Evolutionary conservation across 2,797 vertebrate species (phyloP), one percentile per base, ranked within the genome.

Genomic region (Danio albolineatus): DNA sequence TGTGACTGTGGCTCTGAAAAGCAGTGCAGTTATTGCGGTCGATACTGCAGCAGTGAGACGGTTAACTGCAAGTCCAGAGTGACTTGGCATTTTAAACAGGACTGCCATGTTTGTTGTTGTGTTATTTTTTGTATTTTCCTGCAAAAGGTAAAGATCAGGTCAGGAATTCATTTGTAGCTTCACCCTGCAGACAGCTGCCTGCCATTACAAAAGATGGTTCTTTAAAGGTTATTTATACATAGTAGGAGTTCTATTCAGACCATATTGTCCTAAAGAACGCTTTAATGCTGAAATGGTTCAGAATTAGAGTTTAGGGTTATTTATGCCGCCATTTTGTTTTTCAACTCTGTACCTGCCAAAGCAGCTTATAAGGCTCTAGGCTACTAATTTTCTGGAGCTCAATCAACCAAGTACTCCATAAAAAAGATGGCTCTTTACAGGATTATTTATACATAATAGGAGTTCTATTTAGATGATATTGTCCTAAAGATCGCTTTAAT

Each of bases 71-170:
- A 36, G 41, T 44, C 8, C 19, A 36, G 54, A 57, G 54, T 57
- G 78, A 86, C 81, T 83, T 85, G 81, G 82, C 85, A 86, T 88
- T 87, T 87, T 51, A 85, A 80, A 57, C 44, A 82, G 73, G 62
- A 70, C 66, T 76, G 81, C 82, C 82, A 76, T 80, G 62, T 80
- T 77, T 79, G 65, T 56, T 65, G 41, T 61, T 65, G 17, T 39
- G 14, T 28, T 59, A 7, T 43, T 14, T n/a, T 67, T 56, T 46
- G 7, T 54, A n/a, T 79, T 48, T 44, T 76, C 36, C 36, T 19
- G 53, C 73, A 77, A 78, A 83, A 76, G 78, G 71, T 84, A 76
- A 84, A 82, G 76, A 72, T 85, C 79, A 80, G 67, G 67, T 84
- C 48, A 87, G 60, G 21, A 66, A 82, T 83, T 73, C 70, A 78